These are phyloP conservation scores for Pholis gunnellus DNA, from an alignment of 2,113 vertebrate genomes.

Conservation along the genomic window DNA sequence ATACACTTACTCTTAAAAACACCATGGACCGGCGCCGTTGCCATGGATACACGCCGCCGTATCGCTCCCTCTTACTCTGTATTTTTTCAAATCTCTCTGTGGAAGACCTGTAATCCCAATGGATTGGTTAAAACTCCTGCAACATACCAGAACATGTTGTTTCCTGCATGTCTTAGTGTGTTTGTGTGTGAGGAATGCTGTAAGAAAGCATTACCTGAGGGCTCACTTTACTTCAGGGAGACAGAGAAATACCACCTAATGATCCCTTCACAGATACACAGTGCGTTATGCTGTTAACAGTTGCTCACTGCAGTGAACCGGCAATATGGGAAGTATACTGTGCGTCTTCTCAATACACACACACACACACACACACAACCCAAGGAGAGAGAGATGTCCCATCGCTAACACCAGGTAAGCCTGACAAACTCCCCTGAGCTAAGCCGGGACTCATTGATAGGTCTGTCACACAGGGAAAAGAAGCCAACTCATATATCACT, in stretches of 20 bases:
- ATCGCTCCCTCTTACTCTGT: slow-evolving; percentile 14
- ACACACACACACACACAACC: slow-evolving; percentile 6
- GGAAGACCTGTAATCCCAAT: slow-evolving; percentile 30
- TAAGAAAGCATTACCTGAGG: slow-evolving; percentile 54
- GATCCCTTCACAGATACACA: slow-evolving; percentile 18
- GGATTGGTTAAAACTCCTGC: slow-evolving; percentile 27
- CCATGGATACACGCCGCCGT: slow-evolving; percentile 64
- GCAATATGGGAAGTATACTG: slow-evolving; percentile 1
- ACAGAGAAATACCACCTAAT: slow-evolving; percentile 23
- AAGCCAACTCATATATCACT: slow-evolving; percentile 45
- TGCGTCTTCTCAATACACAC: background rate
- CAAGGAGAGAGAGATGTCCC: slow-evolving; percentile 35
- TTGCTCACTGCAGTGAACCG: slow-evolving; percentile 12
- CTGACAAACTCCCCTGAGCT: slow-evolving; percentile 40
- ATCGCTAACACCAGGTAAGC: slow-evolving; percentile 38
- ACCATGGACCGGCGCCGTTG: slow-evolving; percentile 39
- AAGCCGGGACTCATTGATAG: slow-evolving; percentile 38
- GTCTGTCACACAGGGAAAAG: slow-evolving; percentile 34
- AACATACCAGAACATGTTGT: slow-evolving; percentile 57
- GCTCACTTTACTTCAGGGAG: slow-evolving; percentile 31
- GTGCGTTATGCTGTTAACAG: slow-evolving; percentile 22
- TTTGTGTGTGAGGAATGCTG: slow-evolving; percentile 46
- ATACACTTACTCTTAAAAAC: slow-evolving; percentile 57
- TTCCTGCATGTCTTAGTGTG: slow-evolving; percentile 35
- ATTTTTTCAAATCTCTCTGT: slow-evolving; percentile 31